Percentiles rank a stretch among this genome's conserved stretches.
Conservation (phyloP, 2,797 vertebrate genomes). For the Gadopsis bispinosus region DNA sequence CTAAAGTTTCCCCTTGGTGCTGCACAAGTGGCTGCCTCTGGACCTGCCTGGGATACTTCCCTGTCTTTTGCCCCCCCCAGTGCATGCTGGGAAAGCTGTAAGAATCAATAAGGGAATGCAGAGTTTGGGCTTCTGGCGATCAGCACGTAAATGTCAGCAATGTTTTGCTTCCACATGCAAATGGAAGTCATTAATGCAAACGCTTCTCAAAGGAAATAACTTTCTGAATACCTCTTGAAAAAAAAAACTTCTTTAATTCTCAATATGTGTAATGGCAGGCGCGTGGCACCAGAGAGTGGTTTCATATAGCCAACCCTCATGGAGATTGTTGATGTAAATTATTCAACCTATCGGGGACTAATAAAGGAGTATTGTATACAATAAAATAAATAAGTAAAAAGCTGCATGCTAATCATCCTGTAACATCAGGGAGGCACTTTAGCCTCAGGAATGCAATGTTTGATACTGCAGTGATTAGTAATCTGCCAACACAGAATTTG, state of each 20-base stretch:
- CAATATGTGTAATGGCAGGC: conserved; percentile 38
- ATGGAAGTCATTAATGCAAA: conserved; percentile 19
- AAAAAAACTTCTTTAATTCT: conserved; percentile 28
- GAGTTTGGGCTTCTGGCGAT: conserved; percentile 10
- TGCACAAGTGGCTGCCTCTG: background rate
- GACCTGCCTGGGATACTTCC: conserved; percentile 6
- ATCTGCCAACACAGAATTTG: conserved; percentile 25
- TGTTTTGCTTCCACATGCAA: conserved; percentile 11
- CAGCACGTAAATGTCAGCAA: conserved; percentile 26
- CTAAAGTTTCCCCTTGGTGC: too few species aligned
- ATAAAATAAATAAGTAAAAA: background rate
- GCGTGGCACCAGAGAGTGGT: conserved; percentile 52
- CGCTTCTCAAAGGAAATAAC: conserved; percentile 40
- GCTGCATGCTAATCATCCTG: conserved; percentile 29
- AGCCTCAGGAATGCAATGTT: conserved; percentile 31
- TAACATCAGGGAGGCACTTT: conserved; percentile 18
- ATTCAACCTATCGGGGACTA: conserved; percentile 64
- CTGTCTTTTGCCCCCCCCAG: background rate
- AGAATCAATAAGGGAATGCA: conserved; percentile 33
- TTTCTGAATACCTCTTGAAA: conserved; percentile 15
- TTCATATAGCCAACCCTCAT: conserved; percentile 64
- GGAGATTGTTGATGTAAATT: conserved; percentile 78
- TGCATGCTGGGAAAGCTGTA: conserved; percentile 46
- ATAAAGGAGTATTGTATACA: too few species aligned
- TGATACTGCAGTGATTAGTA: conserved; percentile 38